Base-by-base conservation (phyloP, 2,888 invertebrate species). In the Serripes groenlandicus region DNA sequence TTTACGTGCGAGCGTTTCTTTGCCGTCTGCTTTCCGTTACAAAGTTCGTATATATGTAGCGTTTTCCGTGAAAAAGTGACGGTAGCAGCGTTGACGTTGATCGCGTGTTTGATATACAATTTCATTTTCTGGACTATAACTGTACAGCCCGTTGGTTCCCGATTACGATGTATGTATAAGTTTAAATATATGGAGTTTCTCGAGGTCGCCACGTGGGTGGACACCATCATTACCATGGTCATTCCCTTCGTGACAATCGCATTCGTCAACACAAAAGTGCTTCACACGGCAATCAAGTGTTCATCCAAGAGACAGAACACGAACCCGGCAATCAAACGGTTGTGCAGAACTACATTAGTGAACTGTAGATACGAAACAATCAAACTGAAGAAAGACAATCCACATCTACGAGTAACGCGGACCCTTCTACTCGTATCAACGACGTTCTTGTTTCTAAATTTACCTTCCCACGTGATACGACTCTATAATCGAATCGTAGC, bases 1-100 rank as follows among this genome's bases (percentile, higher is more conserved):
- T 98, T 98, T 93, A 98, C 98, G 0, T 96, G 97, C 1, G 98
- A 98, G 92, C 95, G 98, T 21, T 97, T 97, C 92, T 96, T 98
- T 3, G 98, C 97, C 0, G 97, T 98, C 0, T 95, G 96, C 86
- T 97, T 97, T 93, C 97, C 97, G 0, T 93, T 97, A 71, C 96
- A 96, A 15, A 81, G 89, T 9, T 83, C 81, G 1, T 68, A 86
- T 42, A 70, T 92, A 21, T 92, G 91, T 64, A 89, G 90, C 3
- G 85, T 82, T 30, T 77, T 78, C 9, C 80, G 90, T 23, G 91
- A 91, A 56, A 90, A 89, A 62, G 34, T 87, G 7, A 85, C 83
- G 9, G 89, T 92, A 0, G 15, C 75, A 5, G 42, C 80, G 15
- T 49, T 92, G 18, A 58, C 79, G 4, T 7, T 86, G 5, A n/a